These are phyloP conservation scores for Contarinia nasturtii DNA, from an alignment of 1,140 invertebrate genomes.

Conservation along the genomic window DNA sequence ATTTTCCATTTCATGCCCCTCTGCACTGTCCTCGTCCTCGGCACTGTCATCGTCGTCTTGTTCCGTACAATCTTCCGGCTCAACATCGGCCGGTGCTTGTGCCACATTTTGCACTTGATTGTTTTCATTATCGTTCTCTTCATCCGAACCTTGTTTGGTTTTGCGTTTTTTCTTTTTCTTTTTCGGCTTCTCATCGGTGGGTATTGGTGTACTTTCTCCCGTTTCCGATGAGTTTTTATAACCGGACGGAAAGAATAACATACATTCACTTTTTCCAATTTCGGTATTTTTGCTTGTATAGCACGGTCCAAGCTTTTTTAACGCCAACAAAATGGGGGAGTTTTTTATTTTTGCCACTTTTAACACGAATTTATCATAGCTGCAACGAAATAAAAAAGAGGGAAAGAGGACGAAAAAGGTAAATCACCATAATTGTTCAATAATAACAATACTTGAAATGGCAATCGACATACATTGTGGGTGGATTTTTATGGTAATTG, in stretches of 20 bases:
- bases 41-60: background rate
- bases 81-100: background rate
- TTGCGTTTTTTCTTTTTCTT: conserved; percentile 15
- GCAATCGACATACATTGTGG: conserved; percentile 18
- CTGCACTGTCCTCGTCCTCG: background rate
- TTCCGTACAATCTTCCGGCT: background rate
- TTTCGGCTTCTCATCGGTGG: conserved; percentile 20
- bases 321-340: conserved; percentile 24
- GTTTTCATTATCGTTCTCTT: conserved; percentile 8
- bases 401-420: no score
- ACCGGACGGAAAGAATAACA: conserved; percentile 34
- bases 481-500: conserved; percentile 28
- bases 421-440: no score
- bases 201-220: conserved; percentile 14
- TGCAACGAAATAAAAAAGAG: no score
- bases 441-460: background rate
- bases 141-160: background rate
- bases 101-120: background rate
- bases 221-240: conserved; percentile 24
- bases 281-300: conserved; percentile 37
- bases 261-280: conserved; percentile 32
- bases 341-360: conserved; percentile 30
- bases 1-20: no score
- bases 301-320: conserved; percentile 31
- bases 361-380: conserved; percentile 37